Evolutionary conservation across 2,888 invertebrate genomes (phyloP), one percentile per base, ranked within the genome.

Genomic region (Noctua janthina): DNA sequence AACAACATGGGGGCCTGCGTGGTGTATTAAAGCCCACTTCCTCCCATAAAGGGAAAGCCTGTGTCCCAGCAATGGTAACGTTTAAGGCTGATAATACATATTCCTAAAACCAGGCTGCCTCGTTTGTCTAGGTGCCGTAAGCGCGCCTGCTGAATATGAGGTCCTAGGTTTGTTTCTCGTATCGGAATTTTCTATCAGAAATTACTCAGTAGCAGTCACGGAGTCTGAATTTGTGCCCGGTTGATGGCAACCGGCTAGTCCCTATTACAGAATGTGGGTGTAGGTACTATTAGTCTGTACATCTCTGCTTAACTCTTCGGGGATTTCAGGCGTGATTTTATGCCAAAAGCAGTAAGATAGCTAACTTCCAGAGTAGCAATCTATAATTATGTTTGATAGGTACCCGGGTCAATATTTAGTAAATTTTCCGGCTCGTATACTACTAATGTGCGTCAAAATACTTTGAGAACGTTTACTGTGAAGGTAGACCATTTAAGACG

Each of bases 341-440:
- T 43, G 23, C 39, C 23, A 23, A 67, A 67, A 43, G 74, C 46
- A 15, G 74, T 59, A 82, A 72, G 68, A 66, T 49, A 71, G n/a
- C 29, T 59, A 76, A 76, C 73, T 81, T 79, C 23, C 51, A 51
- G 15, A 62, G 17, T 35, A 59, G 43, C 74, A 78, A 84, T 80
- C 62, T 76, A 74, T 84, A 84, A 86, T 86, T 68, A 77, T 80
- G 72, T 86, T 80, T 86, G 81, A 79, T 78, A 59, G 15, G 68
- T 66, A 8, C 68, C 43, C 64, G 73, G 62, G 49, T 81, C 69
- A 78, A 82, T 84, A 78, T 81, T 78, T 39, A 64, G 66, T 71
- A 4, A 81, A 77, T 81, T 79, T 77, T 70, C 70, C 49, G 62
- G 11, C 51, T 70, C 54, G 70, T 59, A 66, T 56, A 66, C 62